Percentiles rank a stretch among this genome's conserved stretches.
These are phyloP conservation scores for Xanthorhoe designata DNA, from an alignment of 2,888 invertebrate genomes.

Conservation along the genomic window DNA sequence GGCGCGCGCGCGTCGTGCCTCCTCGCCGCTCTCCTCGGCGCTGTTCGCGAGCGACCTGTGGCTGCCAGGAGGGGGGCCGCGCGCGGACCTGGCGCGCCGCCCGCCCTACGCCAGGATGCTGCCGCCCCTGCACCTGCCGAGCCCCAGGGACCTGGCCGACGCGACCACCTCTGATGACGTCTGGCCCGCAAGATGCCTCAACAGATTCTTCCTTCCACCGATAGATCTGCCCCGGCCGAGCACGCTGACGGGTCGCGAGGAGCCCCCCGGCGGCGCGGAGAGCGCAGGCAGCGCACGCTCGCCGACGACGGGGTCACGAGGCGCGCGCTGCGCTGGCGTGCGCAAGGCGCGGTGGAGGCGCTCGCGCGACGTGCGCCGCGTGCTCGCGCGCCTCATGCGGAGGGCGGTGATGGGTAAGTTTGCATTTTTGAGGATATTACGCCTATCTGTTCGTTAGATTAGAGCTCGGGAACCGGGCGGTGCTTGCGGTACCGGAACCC, in stretches of 20 bases:
- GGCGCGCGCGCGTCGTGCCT: slow-evolving; percentile 53
- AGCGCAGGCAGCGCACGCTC: slow-evolving; percentile 6
- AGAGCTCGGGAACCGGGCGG: too few relatives aligned
- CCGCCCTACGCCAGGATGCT: slow-evolving; percentile 62
- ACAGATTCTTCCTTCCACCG: slow-evolving; percentile 62
- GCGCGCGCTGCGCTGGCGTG: slow-evolving; percentile 8
- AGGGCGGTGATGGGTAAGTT: slow-evolving; percentile 62
- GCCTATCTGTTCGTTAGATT: too few relatives aligned
- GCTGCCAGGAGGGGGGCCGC: too few relatives aligned
- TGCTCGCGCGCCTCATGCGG: slow-evolving; percentile 65
- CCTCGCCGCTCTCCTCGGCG: slow-evolving; percentile 58
- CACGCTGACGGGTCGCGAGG: slow-evolving; percentile 18
- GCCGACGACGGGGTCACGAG: slow-evolving; percentile 28
- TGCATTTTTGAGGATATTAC: not conserved
- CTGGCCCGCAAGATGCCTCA: slow-evolving; percentile 63
- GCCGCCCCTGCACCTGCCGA: slow-evolving; percentile 70
- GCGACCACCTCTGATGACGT: slow-evolving; percentile 55
- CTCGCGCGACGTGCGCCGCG: slow-evolving; percentile 57
- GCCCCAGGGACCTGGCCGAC: slow-evolving; percentile 51
- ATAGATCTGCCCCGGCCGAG: slow-evolving; percentile 51
- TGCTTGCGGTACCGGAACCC: too few relatives aligned
- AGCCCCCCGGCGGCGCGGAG: slow-evolving; percentile 15
- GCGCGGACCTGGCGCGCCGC: slow-evolving; percentile 50
- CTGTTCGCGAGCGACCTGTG: slow-evolving; percentile 65
- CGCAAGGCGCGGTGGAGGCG: slow-evolving; percentile 26